These are phyloP conservation scores for Apodemus speciosus DNA, from an alignment of 2,113 vertebrate species.

Conservation along the genomic window DNA sequence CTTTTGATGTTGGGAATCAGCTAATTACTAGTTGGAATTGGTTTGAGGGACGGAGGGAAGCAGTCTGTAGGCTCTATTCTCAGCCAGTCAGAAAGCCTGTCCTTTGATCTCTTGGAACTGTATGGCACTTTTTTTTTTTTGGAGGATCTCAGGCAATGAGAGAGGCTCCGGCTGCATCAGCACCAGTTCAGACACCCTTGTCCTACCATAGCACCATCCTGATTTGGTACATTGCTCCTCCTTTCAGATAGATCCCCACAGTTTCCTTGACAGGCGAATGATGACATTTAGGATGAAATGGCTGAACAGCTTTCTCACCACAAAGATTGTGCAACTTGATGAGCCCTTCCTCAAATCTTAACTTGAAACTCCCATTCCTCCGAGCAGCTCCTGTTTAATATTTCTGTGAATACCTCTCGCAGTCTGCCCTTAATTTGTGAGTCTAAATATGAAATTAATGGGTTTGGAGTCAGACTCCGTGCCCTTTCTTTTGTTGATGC, in stretches of 20 bases:
- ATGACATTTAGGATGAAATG: neutral
- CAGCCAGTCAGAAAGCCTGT: conserved; percentile 62
- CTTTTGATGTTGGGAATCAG: conserved; percentile 84
- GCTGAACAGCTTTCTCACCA: neutral
- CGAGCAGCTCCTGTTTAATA: neutral
- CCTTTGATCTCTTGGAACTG: conserved; percentile 82
- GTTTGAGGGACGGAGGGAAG: conserved; percentile 77
- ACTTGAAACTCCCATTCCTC: neutral
- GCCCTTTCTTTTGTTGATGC: conserved; percentile 52
- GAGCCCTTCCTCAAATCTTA: conserved; percentile 19
- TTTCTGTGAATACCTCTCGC: conserved; percentile 4
- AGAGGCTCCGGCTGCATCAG: neutral
- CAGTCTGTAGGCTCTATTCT: conserved; percentile 78
- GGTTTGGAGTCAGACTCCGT: conserved; percentile 47
- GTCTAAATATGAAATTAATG: conserved; percentile 55
- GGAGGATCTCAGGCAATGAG: conserved; percentile 38
- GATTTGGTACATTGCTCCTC: neutral
- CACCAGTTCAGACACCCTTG: neutral
- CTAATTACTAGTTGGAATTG: conserved; percentile 84
- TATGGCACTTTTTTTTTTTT: conserved; percentile 71
- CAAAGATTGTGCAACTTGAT: neutral
- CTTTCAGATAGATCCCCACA: neutral
- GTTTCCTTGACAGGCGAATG: neutral
- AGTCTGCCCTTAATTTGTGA: conserved; percentile 45
- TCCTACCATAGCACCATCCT: neutral